These are phyloP conservation scores for Leptinotarsa texana DNA, from an alignment of 1,140 invertebrate genomes.

Conservation along the genomic window DNA sequence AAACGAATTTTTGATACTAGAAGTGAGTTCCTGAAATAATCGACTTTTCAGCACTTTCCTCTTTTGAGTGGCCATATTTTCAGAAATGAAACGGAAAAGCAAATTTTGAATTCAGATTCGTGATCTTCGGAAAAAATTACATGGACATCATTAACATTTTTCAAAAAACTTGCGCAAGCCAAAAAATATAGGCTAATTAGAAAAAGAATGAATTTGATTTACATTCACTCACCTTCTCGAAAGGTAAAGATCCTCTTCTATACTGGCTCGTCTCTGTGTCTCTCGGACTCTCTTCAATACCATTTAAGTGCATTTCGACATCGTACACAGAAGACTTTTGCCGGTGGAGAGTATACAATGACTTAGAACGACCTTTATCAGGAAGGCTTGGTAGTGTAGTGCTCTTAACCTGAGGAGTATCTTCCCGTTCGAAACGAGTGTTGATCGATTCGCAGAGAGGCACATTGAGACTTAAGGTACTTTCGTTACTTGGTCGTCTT, in stretches of 20 bases:
- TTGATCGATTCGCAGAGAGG: constrained; percentile 30
- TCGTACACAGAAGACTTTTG: not conserved
- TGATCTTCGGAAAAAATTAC: not conserved
- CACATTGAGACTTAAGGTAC: constrained; percentile 46
- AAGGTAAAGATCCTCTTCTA: constrained; percentile 44
- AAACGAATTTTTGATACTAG: no score
- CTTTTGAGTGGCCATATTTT: no score
- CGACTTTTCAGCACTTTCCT: no score
- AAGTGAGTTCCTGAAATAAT: no score
- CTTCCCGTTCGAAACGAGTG: constrained; percentile 32
- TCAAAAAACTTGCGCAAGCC: not conserved
- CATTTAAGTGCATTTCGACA: constrained; percentile 35
- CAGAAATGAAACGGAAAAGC: no score
- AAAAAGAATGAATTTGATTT: not conserved
- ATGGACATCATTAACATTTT: not conserved
- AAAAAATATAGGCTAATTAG: not conserved
- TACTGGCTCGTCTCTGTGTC: constrained; percentile 24
- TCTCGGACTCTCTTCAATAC: constrained; percentile 50
- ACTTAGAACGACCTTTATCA: constrained; percentile 16
- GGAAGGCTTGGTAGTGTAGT: not conserved
- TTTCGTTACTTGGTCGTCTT: constrained; percentile 49
- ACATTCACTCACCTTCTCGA: constrained; percentile 42
- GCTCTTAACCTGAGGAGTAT: constrained; percentile 37
- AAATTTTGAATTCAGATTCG: no score
- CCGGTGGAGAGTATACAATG: constrained; percentile 10